phyloP scores from a whole-genome alignment of 2,888 invertebrate genomes.

The Perizoma flavofasciatum region DNA sequence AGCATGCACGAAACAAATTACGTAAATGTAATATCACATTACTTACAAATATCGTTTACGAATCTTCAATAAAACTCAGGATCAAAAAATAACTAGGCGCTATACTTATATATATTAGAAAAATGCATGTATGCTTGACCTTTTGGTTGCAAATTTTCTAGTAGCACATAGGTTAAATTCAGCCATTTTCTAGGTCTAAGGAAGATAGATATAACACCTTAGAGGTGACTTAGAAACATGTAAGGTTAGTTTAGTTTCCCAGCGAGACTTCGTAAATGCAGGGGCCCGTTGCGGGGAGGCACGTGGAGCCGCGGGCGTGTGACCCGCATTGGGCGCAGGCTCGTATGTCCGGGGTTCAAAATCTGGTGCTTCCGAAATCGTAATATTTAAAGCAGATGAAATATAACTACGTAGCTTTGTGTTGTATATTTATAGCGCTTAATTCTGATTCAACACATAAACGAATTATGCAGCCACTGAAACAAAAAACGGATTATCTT shows the following conservation, averaged over 20 bases:
- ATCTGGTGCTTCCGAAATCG: constrained; percentile 36
- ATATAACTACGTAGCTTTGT: constrained; percentile 10
- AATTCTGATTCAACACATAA: constrained; percentile 29
- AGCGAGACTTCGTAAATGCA: constrained; percentile 29
- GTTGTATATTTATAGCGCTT: constrained; percentile 12
- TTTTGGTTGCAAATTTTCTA: no score
- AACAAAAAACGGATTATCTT: constrained; percentile 61
- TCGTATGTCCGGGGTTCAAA: constrained; percentile 30
- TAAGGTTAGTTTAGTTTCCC: constrained; percentile 30
- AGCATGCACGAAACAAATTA: no score
- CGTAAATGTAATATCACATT: no score
- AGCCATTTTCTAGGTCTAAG: constrained; percentile 6
- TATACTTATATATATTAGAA: no score
- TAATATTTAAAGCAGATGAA: constrained; percentile 20
- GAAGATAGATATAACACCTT: constrained; percentile 1
- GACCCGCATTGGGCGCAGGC: constrained; percentile 3
- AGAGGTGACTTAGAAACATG: neutral
- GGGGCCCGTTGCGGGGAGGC: constrained; percentile 1
- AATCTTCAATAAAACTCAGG: no score
- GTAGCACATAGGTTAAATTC: neutral
- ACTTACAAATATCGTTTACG: no score
- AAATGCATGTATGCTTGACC: no score
- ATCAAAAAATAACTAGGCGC: no score
- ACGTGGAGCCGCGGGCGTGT: neutral
- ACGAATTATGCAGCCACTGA: constrained; percentile 90